Conservation (phyloP, 2,888 invertebrate genomes). For the Sphaerophoria taeniata region DNA sequence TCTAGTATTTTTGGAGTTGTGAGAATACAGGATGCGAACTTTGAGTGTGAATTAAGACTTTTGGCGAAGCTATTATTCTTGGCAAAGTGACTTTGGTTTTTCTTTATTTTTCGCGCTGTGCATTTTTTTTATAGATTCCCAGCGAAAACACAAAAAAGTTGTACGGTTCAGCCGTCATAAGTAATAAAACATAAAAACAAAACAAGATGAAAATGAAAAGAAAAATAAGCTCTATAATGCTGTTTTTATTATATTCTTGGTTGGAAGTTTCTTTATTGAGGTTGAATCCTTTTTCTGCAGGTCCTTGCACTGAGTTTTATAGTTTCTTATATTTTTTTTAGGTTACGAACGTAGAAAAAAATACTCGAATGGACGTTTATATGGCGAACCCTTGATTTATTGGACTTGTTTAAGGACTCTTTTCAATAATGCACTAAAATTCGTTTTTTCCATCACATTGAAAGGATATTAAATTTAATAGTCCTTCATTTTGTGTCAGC, state of each 20-base stretch:
- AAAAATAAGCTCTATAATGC: neutral
- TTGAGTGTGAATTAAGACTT: slow-evolving; percentile 65
- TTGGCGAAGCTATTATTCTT: slow-evolving; percentile 48
- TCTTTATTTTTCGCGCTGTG: neutral
- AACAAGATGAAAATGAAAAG: slow-evolving; percentile 12
- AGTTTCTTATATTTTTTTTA: neutral
- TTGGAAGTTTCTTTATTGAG: slow-evolving; percentile 23
- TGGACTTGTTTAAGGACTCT: slow-evolving; percentile 7
- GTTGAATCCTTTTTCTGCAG: slow-evolving; percentile 21
- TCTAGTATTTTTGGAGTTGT: neutral
- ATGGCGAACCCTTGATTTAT: slow-evolving; percentile 22
- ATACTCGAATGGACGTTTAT: neutral
- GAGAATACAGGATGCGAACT: neutral
- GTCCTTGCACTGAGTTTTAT: slow-evolving; percentile 14
- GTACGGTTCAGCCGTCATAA: slow-evolving; percentile 61
- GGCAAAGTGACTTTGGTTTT: slow-evolving; percentile 49
- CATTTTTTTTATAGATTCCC: slow-evolving; percentile 26
- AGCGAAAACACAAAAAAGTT: slow-evolving; percentile 16
- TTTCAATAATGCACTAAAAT: neutral
- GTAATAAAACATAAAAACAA: slow-evolving; percentile 50
- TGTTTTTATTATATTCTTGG: slow-evolving; percentile 6
- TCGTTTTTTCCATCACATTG: neutral
- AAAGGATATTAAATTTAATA: neutral
- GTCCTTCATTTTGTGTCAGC: neutral
- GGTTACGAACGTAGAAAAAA: neutral